Evolutionary conservation across 92 coral and sea anemone species (phyloP), one percentile per base, ranked within the genome.

Genomic region (Porites cylindrica): DNA sequence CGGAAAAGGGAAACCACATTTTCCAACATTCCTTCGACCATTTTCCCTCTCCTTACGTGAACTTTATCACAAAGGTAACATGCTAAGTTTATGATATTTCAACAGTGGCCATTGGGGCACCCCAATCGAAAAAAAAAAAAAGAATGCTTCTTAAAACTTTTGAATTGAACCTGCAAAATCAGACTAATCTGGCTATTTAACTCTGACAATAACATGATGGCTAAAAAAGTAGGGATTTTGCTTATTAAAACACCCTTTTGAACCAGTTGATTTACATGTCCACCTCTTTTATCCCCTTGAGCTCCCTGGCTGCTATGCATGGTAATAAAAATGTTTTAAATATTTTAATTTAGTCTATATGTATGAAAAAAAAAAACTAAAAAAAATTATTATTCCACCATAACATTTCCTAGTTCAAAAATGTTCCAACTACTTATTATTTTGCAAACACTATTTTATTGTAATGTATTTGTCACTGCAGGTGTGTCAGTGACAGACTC

Each of bases 1-100:
- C 51, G 89, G 92, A 61, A 89, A 78, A 78, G 85, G 89, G 14
- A 89, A 89, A 24, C 92, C 92, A 1, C 88, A 89, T 64, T 89
- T 89, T 58, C 92, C 80, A 60, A 83, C 89, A 58, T 83, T 89
- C 75, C 82, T 86, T 74, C 61, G 60, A 51, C 92, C 92, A 6
- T 89, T 73, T 83, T 76, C 82, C 52, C 77, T 73, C 16, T 7
- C 89, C 7, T 38, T 89, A 4, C 78, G 73, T 54, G 66, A 79
- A 29, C 83, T 89, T n/a, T 77, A 76, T 70, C n/a, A 58, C 61
- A 80, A 81, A 76, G 84, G 87, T 82, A 60, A 66, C 18, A 17
- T 8, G 26, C n/a, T 52, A 8, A 52, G n/a, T n/a, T n/a, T n/a
- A n/a, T n/a, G n/a, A n/a, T n/a, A n/a, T n/a, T n/a, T n/a, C n/a